Percentiles rank a stretch among this genome's conserved stretches.
phyloP scores from a whole-genome alignment of 2,113 vertebrate species.

The Limnothrissa miodon region DNA sequence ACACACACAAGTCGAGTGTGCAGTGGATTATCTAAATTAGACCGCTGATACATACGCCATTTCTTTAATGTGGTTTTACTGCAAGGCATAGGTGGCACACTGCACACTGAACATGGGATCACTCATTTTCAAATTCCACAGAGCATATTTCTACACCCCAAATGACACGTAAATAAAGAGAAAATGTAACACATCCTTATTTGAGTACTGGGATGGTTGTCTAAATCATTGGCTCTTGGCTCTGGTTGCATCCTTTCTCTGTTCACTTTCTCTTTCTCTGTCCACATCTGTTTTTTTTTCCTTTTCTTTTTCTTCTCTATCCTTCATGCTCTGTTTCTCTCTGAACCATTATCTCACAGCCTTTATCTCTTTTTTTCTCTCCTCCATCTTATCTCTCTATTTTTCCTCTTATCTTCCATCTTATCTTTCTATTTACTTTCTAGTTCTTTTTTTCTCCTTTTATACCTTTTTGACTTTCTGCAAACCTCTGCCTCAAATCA shows the following conservation, averaged over 20 bases:
- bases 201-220: not conserved
- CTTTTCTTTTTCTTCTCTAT: not conserved
- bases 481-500: not conserved
- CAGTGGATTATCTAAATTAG: not conserved
- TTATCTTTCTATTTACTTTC: not conserved
- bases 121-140: not conserved
- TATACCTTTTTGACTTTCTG: not conserved
- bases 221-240: not conserved
- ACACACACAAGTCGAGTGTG: not conserved
- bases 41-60: not conserved
- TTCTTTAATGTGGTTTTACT: not conserved
- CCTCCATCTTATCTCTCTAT: not conserved
- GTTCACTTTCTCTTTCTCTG: not conserved
- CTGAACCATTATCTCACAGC: not conserved
- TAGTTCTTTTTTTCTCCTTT: not conserved
- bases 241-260: not conserved
- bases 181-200: not conserved
- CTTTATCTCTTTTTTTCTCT: not conserved
- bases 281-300: not conserved
- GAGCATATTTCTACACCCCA: not conserved
- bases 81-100: not conserved
- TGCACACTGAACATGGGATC: too few species aligned
- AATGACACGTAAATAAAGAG: not conserved
- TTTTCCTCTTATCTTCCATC: not conserved
- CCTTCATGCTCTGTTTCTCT: slow-evolving; percentile 1